These are phyloP conservation scores for Marronus borbonicus DNA, from an alignment of 2,888 invertebrate species.

Conservation along the genomic window DNA sequence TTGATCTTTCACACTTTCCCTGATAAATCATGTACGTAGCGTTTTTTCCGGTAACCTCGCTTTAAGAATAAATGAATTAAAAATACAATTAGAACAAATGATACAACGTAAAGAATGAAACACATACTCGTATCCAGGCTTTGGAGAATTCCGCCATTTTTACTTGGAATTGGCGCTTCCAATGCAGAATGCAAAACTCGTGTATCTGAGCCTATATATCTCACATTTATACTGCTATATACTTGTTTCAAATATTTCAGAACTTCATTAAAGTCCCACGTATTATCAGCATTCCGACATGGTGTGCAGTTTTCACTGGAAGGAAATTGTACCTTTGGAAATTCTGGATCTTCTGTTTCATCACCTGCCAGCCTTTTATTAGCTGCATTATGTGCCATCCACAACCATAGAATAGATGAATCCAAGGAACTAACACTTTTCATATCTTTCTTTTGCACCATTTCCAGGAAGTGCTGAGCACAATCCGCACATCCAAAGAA, in stretches of 20 bases:
- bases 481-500: conserved; percentile 97
- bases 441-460: conserved; percentile 83
- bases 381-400: conserved; percentile 95
- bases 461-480: conserved; percentile 88
- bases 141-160: conserved; percentile 56
- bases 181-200: conserved; percentile 64
- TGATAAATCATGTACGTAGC: conserved; percentile 79
- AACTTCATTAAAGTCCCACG: conserved; percentile 79
- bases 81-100: conserved; percentile 82
- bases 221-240: conserved; percentile 71
- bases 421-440: conserved; percentile 80
- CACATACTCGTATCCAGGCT: conserved; percentile 68
- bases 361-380: conserved; percentile 91
- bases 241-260: conserved; percentile 76
- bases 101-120: conserved; percentile 72
- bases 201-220: conserved; percentile 70
- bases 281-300: conserved; percentile 74
- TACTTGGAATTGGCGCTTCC: conserved; percentile 48
- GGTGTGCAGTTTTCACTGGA: conserved; percentile 75
- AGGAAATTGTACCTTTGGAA: conserved; percentile 94
- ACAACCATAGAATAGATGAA: conserved; percentile 91
- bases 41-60: conserved; percentile 82
- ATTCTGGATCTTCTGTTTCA: conserved; percentile 89
- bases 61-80: conserved; percentile 79
- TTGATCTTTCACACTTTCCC: conserved; percentile 77